A percentile compares a stretch with the other conserved stretches of the same genome.
Conservation (phyloP, 1,140 invertebrate genomes). For the Drosophila eugracilis region DNA sequence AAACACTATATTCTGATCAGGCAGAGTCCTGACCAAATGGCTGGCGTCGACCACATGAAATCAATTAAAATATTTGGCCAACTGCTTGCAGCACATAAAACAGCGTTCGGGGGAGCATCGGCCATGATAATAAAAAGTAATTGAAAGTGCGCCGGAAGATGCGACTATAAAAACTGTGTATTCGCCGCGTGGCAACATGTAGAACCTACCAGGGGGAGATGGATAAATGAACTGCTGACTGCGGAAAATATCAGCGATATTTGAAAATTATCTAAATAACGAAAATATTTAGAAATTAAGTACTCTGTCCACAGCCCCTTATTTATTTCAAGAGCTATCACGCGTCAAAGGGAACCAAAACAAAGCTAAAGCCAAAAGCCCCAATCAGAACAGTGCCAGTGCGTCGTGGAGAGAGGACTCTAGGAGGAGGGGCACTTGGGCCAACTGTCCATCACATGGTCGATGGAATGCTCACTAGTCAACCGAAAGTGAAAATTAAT, state of each 20-base stretch:
- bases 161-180: conserved; percentile 61
- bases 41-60: conserved; percentile 57
- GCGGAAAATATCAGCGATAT: conserved; percentile 27
- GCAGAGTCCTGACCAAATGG: conserved; percentile 4
- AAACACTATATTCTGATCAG: conserved; percentile 1
- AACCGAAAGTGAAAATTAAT: conserved; percentile 69
- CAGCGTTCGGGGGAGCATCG: conserved; percentile 1
- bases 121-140: conserved; percentile 58
- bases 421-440: neutral
- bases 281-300: conserved; percentile 44
- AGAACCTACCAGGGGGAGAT: conserved; percentile 3
- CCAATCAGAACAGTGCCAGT: conserved; percentile 4
- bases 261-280: conserved; percentile 38
- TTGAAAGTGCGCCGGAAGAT: conserved; percentile 56
- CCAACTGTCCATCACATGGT: conserved; percentile 44
- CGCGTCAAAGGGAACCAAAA: conserved; percentile 25
- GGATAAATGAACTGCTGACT: conserved; percentile 23
- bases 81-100: conserved; percentile 57
- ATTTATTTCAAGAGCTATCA: conserved; percentile 47
- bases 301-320: conserved; percentile 36
- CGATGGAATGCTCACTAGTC: conserved; percentile 39
- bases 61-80: conserved; percentile 75
- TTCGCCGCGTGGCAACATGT: conserved; percentile 40
- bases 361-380: conserved; percentile 41
- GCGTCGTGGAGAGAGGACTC: neutral